Percentiles rank a stretch among this genome's conserved stretches.
These are phyloP conservation scores for Acrocephalus arundinaceus DNA, from an alignment of 2,113 vertebrate species.

Conservation along the genomic window DNA sequence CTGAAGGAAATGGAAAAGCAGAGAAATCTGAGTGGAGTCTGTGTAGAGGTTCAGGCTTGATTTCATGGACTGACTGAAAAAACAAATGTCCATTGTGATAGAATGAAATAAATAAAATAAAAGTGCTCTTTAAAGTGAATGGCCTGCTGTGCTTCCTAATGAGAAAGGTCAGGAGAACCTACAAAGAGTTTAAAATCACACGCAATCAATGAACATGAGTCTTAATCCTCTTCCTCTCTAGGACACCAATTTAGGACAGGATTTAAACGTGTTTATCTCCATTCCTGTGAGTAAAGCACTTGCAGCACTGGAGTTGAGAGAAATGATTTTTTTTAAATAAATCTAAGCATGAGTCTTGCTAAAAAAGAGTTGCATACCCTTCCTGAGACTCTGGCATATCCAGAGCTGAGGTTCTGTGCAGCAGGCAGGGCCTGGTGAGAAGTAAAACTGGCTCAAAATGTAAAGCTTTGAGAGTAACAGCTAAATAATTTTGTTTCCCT, in stretches of 20 bases:
- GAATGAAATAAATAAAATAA: not conserved
- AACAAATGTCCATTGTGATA: not conserved
- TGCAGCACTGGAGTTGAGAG: not conserved
- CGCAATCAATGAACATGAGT: not conserved
- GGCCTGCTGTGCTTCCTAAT: not conserved
- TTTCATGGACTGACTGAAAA: not conserved
- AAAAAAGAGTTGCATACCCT: not conserved
- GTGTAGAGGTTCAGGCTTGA: not conserved
- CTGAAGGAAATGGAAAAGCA: not conserved
- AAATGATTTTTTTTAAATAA: not conserved
- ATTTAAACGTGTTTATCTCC: conserved; percentile 13
- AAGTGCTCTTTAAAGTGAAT: not conserved
- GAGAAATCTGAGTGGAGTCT: not conserved
- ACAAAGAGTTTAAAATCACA: not conserved
- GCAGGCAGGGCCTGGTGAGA: not conserved
- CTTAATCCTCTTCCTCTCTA: conserved; percentile 6
- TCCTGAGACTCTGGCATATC: not conserved
- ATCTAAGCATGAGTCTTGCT: not conserved
- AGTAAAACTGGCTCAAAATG: not conserved
- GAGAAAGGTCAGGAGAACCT: not conserved
- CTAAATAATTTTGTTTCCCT: not conserved
- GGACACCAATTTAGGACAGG: not conserved
- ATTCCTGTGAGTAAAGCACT: not conserved
- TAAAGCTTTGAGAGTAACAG: not conserved
- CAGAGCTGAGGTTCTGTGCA: not conserved